Percentiles rank a stretch among this genome's conserved stretches.
Conservation (phyloP, 2,113 vertebrate genomes). For the Siniperca chuatsi region DNA sequence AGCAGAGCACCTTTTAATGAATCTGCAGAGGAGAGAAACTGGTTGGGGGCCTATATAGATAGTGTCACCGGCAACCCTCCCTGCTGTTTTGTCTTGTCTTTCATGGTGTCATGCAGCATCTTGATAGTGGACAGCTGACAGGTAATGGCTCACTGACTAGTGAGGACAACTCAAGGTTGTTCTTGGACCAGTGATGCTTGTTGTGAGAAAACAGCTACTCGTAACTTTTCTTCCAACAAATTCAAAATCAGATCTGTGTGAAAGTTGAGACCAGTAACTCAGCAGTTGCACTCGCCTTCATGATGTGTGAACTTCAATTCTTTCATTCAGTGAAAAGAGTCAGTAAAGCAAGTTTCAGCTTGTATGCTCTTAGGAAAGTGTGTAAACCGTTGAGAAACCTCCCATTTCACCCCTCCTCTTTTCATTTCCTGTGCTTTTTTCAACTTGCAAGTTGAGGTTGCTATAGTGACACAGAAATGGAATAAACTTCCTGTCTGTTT, state of each 20-base stretch:
- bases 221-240: not conserved
- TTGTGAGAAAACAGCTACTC: conserved; percentile 1
- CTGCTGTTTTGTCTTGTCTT: conserved; percentile 17
- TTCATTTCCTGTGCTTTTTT: conserved; percentile 77
- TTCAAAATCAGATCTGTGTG: not conserved
- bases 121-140: conserved; percentile 18
- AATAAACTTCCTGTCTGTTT: conserved; percentile 78
- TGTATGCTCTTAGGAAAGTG: conserved; percentile 46
- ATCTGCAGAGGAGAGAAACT: not conserved
- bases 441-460: conserved; percentile 64
- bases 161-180: conserved; percentile 35
- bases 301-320: conserved; percentile 3
- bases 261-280: not conserved
- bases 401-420: conserved; percentile 59
- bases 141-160: conserved; percentile 10
- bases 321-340: conserved; percentile 39
- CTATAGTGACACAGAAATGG: conserved; percentile 62
- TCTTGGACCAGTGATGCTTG: not conserved
- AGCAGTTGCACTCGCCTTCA: not conserved
- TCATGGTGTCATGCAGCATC: not conserved
- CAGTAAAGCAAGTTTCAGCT: conserved; percentile 47
- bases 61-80: conserved; percentile 1
- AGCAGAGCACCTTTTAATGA: conserved; percentile 7
- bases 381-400: conserved; percentile 59
- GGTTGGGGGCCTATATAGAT: conserved; percentile 1